Conservation (phyloP, 2,888 invertebrate genomes). For the Entomobrya proxima region DNA sequence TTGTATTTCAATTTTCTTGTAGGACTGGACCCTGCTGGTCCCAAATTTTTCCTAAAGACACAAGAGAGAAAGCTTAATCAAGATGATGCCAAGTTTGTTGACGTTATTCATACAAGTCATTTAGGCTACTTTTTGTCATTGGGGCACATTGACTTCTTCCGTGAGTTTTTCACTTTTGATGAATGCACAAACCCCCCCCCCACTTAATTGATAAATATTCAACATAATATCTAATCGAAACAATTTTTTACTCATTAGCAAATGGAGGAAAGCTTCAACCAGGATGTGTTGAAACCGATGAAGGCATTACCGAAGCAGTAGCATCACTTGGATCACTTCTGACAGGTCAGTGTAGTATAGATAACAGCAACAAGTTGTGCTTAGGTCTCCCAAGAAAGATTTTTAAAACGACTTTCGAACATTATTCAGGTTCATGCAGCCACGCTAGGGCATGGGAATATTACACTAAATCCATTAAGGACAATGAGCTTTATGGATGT, state of each 20-base stretch:
- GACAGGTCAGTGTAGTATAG: constrained; percentile 20
- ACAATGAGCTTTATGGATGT: constrained; percentile 58
- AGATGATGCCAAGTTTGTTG: constrained; percentile 82
- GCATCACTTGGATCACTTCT: constrained; percentile 41
- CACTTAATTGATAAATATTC: too few species aligned
- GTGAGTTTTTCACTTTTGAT: constrained; percentile 16
- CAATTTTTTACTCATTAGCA: constrained; percentile 6
- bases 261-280: constrained; percentile 62
- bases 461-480: constrained; percentile 61
- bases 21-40: constrained; percentile 82
- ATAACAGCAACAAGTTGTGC: background rate
- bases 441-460: constrained; percentile 62
- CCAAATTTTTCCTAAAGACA: constrained; percentile 81
- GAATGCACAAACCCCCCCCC: background rate
- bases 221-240: too few species aligned
- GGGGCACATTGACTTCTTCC: constrained; percentile 68
- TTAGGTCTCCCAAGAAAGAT: too few species aligned
- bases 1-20: background rate
- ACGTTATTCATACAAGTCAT: constrained; percentile 82
- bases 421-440: constrained; percentile 60
- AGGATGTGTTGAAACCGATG: constrained; percentile 60
- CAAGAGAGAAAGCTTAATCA: constrained; percentile 80
- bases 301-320: constrained; percentile 48
- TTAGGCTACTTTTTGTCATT: constrained; percentile 59
- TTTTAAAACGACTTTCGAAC: background rate